Evolutionary conservation across 1,140 invertebrate genomes (phyloP), one percentile per base, ranked within the genome.

Genomic region (Parapsyche elsis): DNA sequence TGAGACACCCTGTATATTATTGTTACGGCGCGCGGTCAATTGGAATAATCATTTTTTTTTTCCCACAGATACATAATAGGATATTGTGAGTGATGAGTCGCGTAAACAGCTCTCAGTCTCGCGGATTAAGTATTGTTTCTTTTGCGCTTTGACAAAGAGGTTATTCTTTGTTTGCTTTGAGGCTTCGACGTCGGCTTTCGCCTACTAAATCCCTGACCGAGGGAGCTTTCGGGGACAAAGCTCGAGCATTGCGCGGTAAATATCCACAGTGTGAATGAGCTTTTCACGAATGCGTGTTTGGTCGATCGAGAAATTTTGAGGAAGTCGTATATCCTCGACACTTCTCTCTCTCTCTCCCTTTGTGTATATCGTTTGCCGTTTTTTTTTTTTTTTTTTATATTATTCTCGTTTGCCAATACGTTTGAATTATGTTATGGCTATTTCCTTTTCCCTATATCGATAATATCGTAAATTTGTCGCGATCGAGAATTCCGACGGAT

Each of bases 351-450:
- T 4, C 12, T 12, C 49, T 10, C 49, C 49, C 2, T 12, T 1
- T 53, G 12, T 53, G 16, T 53, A 53, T 53, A 53, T 53, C 12
- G 16, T 10, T 53, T 16, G 10, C 16, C 49, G 4, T 53, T 61
- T 24, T 59, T 61, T 61, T 10, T 76, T 61, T 53, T 76, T 61
- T 76, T 49, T 24, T 59, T 61, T 61, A 23, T 76, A 76, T 53
- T 76, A 76, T 76, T 49, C 53, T n/a, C 59, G 49, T 76, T 76
- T 71, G 61, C 64, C 76, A 67, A 78, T 78, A 78, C 67, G 76
- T 78, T 78, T 78, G 61, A 78, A 78, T 78, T 78, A 78, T 78
- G 76, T 78, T 71, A 78, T 46, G 61, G 76, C 61, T 49, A 71
- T 59, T 44, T 71, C 44, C 76, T 78, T 64, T 78, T 78, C 45